phyloP scores from a whole-genome alignment of 2,888 invertebrate species.

The Andricus quercusramuli region DNA sequence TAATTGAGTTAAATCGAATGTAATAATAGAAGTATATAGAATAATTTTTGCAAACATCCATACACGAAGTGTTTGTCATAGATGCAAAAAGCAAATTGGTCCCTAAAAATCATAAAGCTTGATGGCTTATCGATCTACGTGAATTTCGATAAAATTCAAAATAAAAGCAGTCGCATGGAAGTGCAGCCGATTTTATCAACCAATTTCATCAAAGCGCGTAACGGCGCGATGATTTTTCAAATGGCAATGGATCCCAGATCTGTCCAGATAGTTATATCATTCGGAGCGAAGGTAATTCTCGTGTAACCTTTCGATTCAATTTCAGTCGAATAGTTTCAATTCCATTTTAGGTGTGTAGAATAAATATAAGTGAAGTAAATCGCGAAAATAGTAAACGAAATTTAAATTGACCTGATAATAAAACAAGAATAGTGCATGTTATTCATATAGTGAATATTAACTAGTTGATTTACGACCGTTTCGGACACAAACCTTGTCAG shows the following conservation, averaged over 20 bases:
- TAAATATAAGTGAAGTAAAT: neutral
- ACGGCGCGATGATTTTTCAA: slow-evolving; percentile 32
- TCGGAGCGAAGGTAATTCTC: neutral
- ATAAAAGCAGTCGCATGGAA: slow-evolving; percentile 12
- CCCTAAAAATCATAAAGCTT: slow-evolving; percentile 2
- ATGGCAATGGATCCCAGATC: slow-evolving; percentile 12
- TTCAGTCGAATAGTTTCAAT: neutral
- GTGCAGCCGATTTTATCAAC: slow-evolving; percentile 4
- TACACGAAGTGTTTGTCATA: neutral
- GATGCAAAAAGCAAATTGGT: neutral
- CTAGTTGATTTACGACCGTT: too few species aligned
- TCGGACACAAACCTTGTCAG: too few species aligned
- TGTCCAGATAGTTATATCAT: neutral
- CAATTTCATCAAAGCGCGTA: slow-evolving; percentile 36
- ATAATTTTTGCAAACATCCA: neutral
- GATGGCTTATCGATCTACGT: slow-evolving; percentile 20
- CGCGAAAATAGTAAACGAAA: neutral
- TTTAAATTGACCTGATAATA: neutral
- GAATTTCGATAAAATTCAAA: slow-evolving; percentile 25
- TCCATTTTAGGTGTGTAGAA: neutral
- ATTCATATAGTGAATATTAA: too few species aligned
- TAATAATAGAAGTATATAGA: neutral
- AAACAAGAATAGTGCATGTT: too few species aligned
- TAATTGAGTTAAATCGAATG: neutral
- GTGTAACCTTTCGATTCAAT: neutral